These are phyloP conservation scores for Pocillopora meandrina DNA, from an alignment of 92 coral and sea anemone genomes.

Conservation along the genomic window DNA sequence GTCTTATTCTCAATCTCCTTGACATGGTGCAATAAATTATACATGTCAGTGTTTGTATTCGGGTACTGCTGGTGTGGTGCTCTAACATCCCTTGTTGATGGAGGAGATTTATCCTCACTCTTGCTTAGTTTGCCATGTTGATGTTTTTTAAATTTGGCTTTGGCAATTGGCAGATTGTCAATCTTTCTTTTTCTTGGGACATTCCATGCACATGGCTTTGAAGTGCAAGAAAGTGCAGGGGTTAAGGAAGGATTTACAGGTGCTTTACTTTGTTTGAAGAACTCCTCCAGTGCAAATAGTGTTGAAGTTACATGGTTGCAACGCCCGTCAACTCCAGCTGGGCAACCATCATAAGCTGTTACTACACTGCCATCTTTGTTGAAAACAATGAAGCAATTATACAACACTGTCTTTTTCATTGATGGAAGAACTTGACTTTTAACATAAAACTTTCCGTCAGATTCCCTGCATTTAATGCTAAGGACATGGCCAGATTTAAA, in stretches of 20 bases:
- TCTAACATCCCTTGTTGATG: conserved; percentile 44
- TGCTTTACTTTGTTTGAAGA: conserved; percentile 48
- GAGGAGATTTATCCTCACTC: conserved; percentile 20
- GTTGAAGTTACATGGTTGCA: too few relatives aligned
- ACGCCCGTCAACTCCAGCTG: too few relatives aligned
- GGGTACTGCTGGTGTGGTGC: conserved; percentile 42
- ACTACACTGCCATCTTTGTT: too few relatives aligned
- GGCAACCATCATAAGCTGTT: too few relatives aligned
- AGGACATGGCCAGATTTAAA: conserved; percentile 50
- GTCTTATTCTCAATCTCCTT: conserved; percentile 41
- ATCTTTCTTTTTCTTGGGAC: conserved; percentile 60
- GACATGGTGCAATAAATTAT: conserved; percentile 27
- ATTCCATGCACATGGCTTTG: conserved; percentile 67
- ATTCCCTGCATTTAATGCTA: conserved; percentile 32
- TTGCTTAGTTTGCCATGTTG: conserved; percentile 44
- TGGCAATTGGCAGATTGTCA: conserved; percentile 21
- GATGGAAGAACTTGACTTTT: conserved; percentile 61
- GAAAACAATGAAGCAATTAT: conserved; percentile 47
- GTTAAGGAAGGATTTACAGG: conserved; percentile 13
- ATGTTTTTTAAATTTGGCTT: conserved; percentile 41
- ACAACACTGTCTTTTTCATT: conserved; percentile 41
- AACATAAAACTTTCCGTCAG: conserved; percentile 44
- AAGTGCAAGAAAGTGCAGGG: conserved; percentile 54
- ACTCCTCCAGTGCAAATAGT: conserved; percentile 4
- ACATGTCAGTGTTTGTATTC: conserved; percentile 21